Conservation (phyloP, 1,140 invertebrate genomes). For the Drosophila equinoxialis region DNA sequence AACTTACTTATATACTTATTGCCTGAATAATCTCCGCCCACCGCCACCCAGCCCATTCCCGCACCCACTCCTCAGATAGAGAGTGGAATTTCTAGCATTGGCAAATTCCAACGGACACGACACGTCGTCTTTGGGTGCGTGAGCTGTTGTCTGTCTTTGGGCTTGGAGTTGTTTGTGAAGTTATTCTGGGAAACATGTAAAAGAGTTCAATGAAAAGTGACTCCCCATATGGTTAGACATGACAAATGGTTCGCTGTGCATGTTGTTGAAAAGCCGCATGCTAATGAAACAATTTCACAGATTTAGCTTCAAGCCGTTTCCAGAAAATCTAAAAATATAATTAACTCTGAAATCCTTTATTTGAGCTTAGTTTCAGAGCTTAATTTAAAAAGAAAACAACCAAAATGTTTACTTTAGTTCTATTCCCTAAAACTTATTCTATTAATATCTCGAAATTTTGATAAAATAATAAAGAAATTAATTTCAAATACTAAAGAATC, state of each 20-base stretch:
- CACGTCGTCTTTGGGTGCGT: constrained; percentile 30
- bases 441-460: no score
- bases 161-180: constrained; percentile 21
- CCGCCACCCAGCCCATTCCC: not conserved
- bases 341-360: no score
- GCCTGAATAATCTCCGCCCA: constrained; percentile 5
- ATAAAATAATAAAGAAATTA: no score
- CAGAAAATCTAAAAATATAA: not conserved
- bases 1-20: constrained; percentile 27
- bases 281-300: constrained; percentile 25
- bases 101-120: constrained; percentile 4
- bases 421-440: no score
- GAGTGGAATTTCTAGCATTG: constrained; percentile 47
- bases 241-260: constrained; percentile 43
- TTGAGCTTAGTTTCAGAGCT: no score
- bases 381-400: no score
- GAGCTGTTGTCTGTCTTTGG: constrained; percentile 5
- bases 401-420: no score
- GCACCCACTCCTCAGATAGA: not conserved
- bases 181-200: constrained; percentile 54
- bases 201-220: constrained; percentile 23
- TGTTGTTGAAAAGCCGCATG: constrained; percentile 29
- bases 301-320: not conserved
- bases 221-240: constrained; percentile 44
- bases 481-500: no score